Conservation (phyloP, 2,113 vertebrate species). For the Harpagus bidentatus region DNA sequence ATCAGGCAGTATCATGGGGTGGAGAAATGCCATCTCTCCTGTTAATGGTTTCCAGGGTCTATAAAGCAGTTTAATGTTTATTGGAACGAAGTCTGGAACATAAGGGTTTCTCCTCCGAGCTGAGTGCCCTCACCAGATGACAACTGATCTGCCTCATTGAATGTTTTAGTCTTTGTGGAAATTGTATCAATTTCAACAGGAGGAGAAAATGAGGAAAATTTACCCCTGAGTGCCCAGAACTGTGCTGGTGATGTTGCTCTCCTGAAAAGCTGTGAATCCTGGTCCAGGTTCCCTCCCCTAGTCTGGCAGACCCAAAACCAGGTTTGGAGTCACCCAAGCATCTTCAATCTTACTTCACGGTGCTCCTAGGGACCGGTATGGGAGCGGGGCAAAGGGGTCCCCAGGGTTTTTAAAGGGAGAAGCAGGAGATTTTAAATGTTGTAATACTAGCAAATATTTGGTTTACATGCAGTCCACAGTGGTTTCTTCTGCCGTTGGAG, state of each 20-base stretch:
- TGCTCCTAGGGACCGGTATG: neutral
- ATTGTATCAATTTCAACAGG: slow-evolving; percentile 11
- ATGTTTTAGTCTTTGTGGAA: slow-evolving; percentile 30
- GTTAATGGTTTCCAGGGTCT: slow-evolving; percentile 5
- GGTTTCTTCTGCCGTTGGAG: neutral
- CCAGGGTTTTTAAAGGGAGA: neutral
- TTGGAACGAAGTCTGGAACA: slow-evolving; percentile 45
- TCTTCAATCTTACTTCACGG: neutral
- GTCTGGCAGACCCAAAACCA: neutral
- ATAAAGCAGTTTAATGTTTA: slow-evolving; percentile 27
- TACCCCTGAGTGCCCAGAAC: neutral
- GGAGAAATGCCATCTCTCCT: neutral
- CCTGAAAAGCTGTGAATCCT: neutral
- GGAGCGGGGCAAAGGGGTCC: accelerated
- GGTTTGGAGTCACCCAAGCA: neutral
- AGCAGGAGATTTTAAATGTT: neutral
- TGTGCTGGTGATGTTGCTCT: accelerated
- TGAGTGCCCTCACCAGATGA: slow-evolving; percentile 30
- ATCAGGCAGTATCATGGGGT: neutral
- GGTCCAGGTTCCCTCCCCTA: neutral
- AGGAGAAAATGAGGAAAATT: neutral
- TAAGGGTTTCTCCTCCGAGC: slow-evolving; percentile 37
- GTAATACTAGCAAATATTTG: neutral
- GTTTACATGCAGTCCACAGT: neutral
- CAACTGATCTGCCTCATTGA: slow-evolving; percentile 25